A percentile compares a stretch with the other conserved stretches of the same genome.
Evolutionary conservation across 2,888 invertebrate genomes (phyloP).

Genomic region (Griposia aprilina): DNA sequence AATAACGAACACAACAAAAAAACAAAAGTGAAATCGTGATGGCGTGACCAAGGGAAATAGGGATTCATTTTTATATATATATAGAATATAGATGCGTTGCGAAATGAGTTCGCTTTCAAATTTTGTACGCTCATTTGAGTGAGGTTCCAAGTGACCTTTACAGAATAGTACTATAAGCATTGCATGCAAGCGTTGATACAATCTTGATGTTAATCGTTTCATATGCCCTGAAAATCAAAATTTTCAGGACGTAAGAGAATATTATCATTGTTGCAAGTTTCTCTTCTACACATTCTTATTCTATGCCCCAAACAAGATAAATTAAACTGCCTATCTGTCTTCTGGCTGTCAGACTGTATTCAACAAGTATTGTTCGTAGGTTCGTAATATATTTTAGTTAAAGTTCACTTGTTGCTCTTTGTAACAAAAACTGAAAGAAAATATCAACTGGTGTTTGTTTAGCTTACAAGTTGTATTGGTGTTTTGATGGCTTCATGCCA

Average conservation of each 20-base stretch:
- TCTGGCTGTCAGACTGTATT: constrained; percentile 16
- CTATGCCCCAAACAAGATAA: constrained; percentile 2
- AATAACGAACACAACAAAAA: too few relatives aligned
- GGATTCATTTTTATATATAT: too few relatives aligned
- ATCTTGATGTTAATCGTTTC: too few relatives aligned
- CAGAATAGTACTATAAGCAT: not conserved
- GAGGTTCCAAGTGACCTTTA: too few relatives aligned
- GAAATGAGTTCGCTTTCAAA: not conserved
- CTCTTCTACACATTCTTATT: not conserved
- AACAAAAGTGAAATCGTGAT: too few relatives aligned
- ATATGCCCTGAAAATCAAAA: too few relatives aligned
- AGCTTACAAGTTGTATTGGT: not conserved
- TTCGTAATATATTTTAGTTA: constrained; percentile 20
- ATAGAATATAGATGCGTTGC: too few relatives aligned
- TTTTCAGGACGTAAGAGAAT: too few relatives aligned
- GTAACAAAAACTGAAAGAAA: not conserved
- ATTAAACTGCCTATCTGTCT: constrained; percentile 9
- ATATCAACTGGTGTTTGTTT: not conserved
- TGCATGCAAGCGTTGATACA: too few relatives aligned
- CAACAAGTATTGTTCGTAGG: constrained; percentile 28
- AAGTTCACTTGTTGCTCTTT: constrained; percentile 31
- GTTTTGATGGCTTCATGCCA: not conserved
- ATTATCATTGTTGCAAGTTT: not conserved
- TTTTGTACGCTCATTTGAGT: not conserved
- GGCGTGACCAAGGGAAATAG: too few relatives aligned